Conservation (phyloP, 2,888 invertebrate species). For the Lithodes maja region DNA sequence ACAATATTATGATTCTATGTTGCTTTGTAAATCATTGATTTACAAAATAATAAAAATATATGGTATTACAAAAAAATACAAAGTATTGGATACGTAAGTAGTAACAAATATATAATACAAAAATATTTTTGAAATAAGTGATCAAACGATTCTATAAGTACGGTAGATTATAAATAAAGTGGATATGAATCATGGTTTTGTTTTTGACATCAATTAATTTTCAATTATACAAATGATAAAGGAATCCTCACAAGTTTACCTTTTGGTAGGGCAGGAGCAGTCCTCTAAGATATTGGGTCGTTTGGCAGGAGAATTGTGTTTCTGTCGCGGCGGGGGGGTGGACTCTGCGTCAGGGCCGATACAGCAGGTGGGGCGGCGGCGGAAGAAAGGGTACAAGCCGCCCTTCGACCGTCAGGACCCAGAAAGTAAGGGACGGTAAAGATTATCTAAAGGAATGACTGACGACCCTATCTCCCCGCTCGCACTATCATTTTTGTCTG, state of each 20-base stretch:
- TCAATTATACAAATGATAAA: no score
- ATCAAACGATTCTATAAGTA: no score
- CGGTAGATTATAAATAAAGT: no score
- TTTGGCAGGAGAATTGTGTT: neutral
- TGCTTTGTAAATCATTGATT: no score
- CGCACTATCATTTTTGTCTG: conserved; percentile 72
- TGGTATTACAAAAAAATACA: no score
- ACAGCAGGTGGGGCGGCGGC: conserved; percentile 51
- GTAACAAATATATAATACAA: no score
- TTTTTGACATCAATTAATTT: no score
- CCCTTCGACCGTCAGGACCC: conserved; percentile 58
- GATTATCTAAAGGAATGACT: conserved; percentile 75
- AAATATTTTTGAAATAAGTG: no score
- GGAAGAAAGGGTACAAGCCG: conserved; percentile 26
- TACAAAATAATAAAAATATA: no score
- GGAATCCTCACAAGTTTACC: neutral
- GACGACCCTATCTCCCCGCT: conserved; percentile 38
- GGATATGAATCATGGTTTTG: no score
- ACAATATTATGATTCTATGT: no score
- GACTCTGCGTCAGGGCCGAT: conserved; percentile 23
- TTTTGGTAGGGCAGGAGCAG: conserved; percentile 28
- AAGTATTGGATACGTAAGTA: no score
- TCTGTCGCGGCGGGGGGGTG: conserved; percentile 34
- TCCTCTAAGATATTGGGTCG: conserved; percentile 30
- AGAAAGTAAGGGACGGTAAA: conserved; percentile 74